These are phyloP conservation scores for Thaleichthys pacificus DNA, from an alignment of 2,797 vertebrate genomes.

Conservation along the genomic window DNA sequence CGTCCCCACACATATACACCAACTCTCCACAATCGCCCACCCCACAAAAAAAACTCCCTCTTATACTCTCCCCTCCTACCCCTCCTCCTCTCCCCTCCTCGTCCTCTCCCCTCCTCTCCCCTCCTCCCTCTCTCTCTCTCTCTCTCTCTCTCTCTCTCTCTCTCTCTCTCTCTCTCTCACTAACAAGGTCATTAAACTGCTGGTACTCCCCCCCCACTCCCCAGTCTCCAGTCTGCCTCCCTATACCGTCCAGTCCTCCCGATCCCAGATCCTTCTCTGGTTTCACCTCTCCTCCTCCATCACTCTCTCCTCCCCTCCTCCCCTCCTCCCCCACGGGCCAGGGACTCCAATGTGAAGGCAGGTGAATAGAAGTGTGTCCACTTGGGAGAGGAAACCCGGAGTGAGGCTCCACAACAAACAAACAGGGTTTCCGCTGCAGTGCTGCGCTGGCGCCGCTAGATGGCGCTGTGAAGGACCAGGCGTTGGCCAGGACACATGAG, in stretches of 20 bases:
- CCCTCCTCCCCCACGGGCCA: neutral
- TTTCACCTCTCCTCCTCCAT: neutral
- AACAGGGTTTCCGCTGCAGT: neutral
- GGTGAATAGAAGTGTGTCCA: neutral
- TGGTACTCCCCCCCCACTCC: neutral
- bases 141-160: neutral
- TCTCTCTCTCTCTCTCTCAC: neutral
- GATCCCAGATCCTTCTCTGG: neutral
- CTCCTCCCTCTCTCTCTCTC: neutral
- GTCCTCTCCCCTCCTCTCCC: neutral
- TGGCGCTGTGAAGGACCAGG: constrained; percentile 32
- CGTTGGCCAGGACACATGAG: neutral
- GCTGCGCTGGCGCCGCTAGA: constrained; percentile 30
- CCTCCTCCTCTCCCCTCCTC: neutral
- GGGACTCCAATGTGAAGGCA: neutral
- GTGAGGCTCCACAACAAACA: no score
- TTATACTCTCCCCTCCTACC: neutral
- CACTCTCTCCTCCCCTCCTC: neutral
- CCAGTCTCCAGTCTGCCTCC: neutral
- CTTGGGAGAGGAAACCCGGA: neutral
- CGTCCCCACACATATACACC: constrained; percentile 33
- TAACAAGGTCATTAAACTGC: neutral
- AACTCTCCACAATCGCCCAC: constrained; percentile 59
- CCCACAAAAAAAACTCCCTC: constrained; percentile 31
- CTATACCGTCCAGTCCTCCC: neutral